Evolutionary conservation across 2,888 invertebrate genomes (phyloP).

Genomic region (Conistra vaccinii): DNA sequence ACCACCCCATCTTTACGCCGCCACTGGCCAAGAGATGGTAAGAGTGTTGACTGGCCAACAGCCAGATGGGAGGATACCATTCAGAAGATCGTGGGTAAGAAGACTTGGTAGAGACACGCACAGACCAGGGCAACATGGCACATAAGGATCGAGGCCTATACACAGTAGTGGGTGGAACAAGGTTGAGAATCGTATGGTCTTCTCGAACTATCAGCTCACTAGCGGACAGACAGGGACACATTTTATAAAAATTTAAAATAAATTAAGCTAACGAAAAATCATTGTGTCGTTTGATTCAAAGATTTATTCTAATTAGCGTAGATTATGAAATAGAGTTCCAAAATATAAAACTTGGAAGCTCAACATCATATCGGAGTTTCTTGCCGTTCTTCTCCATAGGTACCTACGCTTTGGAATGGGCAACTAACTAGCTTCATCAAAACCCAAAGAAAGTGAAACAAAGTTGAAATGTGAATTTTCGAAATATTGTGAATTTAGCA

Average conservation of each 20-base stretch:
- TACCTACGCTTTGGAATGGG: not conserved
- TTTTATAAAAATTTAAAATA: not conserved
- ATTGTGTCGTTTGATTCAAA: not conserved
- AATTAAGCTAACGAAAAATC: not conserved
- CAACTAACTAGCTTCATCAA: not conserved
- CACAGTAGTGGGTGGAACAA: not conserved
- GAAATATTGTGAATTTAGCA: not conserved
- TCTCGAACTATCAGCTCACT: not conserved
- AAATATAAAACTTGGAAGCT: too few species aligned
- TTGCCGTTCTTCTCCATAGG: not conserved
- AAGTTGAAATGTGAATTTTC: not conserved
- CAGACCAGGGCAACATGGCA: not conserved
- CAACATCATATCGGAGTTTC: not conserved
- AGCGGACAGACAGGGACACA: not conserved
- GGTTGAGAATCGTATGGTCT: not conserved
- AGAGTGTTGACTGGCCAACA: not conserved
- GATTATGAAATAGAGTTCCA: not conserved
- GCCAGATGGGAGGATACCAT: not conserved
- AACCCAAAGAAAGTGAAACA: too few species aligned
- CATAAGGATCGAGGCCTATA: not conserved
- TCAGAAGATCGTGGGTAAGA: not conserved
- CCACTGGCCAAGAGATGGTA: not conserved
- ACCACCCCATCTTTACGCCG: too few species aligned
- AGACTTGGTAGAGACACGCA: too few species aligned
- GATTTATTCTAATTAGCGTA: not conserved